Evolutionary conservation across 2,888 invertebrate genomes (phyloP).

Genomic region (Synanthedon formicaeformis): DNA sequence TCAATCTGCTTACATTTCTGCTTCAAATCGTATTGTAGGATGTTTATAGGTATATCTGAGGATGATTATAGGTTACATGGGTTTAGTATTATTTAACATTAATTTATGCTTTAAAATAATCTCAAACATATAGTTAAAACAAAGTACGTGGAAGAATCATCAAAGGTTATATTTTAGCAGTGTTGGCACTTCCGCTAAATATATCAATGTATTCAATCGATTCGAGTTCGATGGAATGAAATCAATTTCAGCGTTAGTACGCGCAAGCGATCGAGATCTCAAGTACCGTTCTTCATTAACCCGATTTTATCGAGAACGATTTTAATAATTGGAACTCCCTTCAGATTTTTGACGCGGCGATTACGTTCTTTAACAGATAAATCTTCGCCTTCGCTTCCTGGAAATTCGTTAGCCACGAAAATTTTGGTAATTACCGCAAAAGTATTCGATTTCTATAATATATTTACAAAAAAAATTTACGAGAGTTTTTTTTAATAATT

Average conservation of each 20-base stretch:
- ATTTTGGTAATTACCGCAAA: slow-evolving; percentile 11
- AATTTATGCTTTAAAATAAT: no score
- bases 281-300: slow-evolving; percentile 63
- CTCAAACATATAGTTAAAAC: no score
- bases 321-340: slow-evolving; percentile 55
- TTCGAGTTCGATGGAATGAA: slow-evolving; percentile 50
- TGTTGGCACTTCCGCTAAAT: slow-evolving; percentile 40
- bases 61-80: no score
- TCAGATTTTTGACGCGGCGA: slow-evolving; percentile 49
- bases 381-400: slow-evolving; percentile 29
- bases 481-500: no score
- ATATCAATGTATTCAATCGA: slow-evolving; percentile 46
- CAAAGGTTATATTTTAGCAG: no score
- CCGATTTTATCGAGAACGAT: slow-evolving; percentile 61
- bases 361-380: slow-evolving; percentile 46
- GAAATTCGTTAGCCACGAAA: slow-evolving; percentile 23
- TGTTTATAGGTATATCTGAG: no score
- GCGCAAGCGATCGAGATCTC: slow-evolving; percentile 40
- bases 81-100: no score
- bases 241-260: slow-evolving; percentile 55
- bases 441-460: slow-evolving; percentile 3
- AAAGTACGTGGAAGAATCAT: no score
- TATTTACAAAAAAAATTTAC: no score
- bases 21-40: no score
- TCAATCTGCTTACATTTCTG: no score